Evolutionary conservation across 2,113 vertebrate genomes (phyloP).

Genomic region (Ochotona princeps): DNA sequence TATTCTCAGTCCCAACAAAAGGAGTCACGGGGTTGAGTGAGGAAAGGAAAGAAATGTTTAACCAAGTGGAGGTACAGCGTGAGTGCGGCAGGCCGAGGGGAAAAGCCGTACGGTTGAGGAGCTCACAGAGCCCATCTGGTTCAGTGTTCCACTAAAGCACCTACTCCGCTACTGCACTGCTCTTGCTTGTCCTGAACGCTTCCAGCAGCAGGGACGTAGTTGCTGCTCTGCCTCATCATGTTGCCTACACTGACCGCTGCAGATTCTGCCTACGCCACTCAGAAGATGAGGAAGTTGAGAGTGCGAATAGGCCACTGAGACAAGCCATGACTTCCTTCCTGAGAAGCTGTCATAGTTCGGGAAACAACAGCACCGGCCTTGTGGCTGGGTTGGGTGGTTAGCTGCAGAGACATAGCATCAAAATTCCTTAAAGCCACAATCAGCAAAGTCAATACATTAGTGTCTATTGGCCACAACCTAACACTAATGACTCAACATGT

Average conservation of each 20-base stretch:
- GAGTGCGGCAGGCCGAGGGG: background rate
- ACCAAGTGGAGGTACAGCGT: background rate
- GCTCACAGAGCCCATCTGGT: background rate
- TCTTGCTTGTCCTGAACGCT: background rate
- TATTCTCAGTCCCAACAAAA: background rate
- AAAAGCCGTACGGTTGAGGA: background rate
- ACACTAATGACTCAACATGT: background rate
- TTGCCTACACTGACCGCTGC: background rate
- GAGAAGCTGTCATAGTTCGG: background rate
- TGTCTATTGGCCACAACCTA: background rate
- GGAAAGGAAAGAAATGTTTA: background rate
- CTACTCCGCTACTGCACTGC: background rate
- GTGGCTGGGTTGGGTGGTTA: background rate
- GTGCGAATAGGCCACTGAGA: background rate
- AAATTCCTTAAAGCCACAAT: background rate
- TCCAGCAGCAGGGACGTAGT: background rate
- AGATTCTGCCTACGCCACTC: background rate
- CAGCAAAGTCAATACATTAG: background rate
- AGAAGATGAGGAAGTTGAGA: background rate
- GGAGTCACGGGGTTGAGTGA: background rate
- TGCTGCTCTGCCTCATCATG: background rate
- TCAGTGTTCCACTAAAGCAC: background rate
- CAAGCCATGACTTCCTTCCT: background rate
- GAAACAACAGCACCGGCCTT: background rate
- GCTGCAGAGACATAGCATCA: background rate